Percentiles rank a stretch among this genome's conserved stretches.
Conservation (phyloP, 2,797 vertebrate genomes). For the Leuciscus waleckii region DNA sequence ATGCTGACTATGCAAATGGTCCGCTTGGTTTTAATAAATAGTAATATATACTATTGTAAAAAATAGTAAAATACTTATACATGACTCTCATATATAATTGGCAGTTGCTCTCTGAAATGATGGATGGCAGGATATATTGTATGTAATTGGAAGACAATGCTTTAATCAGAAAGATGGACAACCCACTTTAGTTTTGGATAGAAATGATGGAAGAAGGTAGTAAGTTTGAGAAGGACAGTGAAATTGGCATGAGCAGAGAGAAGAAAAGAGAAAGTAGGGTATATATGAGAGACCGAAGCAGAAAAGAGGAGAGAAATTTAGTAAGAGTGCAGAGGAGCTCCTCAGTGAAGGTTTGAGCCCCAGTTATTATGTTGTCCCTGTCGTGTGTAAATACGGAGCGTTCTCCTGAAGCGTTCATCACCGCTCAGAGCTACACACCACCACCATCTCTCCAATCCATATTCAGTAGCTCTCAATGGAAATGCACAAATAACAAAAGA, state of each 20-base stretch:
- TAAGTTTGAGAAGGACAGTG: not conserved
- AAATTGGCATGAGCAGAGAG: not conserved
- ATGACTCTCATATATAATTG: too few relatives aligned
- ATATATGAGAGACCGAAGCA: not conserved
- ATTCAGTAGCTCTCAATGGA: conserved; percentile 23
- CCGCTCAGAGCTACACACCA: not conserved
- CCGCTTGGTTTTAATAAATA: not conserved
- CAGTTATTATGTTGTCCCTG: conserved; percentile 28
- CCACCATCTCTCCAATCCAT: conserved; percentile 20
- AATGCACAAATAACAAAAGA: conserved; percentile 36
- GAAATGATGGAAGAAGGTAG: not conserved
- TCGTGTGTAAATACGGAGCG: conserved; percentile 3
- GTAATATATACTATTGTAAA: not conserved
- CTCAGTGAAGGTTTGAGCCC: conserved; percentile 3
- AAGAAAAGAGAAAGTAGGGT: not conserved
- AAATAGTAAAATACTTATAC: not conserved
- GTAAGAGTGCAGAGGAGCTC: not conserved
- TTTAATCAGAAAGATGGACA: conserved; percentile 8
- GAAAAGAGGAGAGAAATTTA: not conserved
- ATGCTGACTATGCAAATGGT: not conserved
- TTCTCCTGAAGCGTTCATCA: conserved; percentile 16
- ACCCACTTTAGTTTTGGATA: conserved; percentile 16
- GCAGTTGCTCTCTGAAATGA: not conserved
- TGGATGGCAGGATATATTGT: not conserved
- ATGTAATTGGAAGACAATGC: not conserved